A percentile compares a stretch with the other conserved stretches of the same genome.
Evolutionary conservation across 2,888 invertebrate species (phyloP).

Genomic region (Maniola hyperantus): DNA sequence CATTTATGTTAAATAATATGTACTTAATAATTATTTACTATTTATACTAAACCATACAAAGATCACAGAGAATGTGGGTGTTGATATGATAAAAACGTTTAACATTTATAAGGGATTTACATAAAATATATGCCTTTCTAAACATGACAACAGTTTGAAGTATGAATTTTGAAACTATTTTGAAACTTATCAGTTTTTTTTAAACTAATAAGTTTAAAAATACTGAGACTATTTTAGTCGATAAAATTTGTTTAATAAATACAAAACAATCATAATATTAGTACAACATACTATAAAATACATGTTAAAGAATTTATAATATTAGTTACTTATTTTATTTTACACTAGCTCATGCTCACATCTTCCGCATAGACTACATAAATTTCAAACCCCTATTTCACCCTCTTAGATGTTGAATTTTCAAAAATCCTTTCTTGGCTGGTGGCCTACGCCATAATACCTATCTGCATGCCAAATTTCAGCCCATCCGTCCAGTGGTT

Average conservation of each 20-base stretch:
- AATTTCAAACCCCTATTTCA: no score
- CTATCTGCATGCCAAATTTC: no score
- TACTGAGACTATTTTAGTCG: not conserved
- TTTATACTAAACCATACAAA: conserved; percentile 7
- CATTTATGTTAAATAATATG: conserved; percentile 7
- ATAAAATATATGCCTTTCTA: not conserved
- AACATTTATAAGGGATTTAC: not conserved
- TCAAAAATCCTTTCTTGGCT: no score
- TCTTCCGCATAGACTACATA: no score
- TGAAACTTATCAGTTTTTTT: no score
- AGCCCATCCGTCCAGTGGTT: no score
- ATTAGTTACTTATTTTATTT: no score
- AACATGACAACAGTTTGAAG: not conserved
- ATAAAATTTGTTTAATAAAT: not conserved
- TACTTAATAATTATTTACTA: not conserved
- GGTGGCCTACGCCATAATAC: no score
- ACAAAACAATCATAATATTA: not conserved
- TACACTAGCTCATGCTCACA: no score
- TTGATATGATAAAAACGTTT: not conserved
- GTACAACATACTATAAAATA: conserved; percentile 8
- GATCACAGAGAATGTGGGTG: conserved; percentile 15
- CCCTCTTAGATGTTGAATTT: no score
- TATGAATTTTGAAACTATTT: not conserved
- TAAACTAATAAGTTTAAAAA: no score
- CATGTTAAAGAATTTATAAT: not conserved